Percentiles rank a stretch among this genome's conserved stretches.
These are phyloP conservation scores for Pygoscelis antarcticus DNA, from an alignment of 2,113 vertebrate species.

Conservation along the genomic window DNA sequence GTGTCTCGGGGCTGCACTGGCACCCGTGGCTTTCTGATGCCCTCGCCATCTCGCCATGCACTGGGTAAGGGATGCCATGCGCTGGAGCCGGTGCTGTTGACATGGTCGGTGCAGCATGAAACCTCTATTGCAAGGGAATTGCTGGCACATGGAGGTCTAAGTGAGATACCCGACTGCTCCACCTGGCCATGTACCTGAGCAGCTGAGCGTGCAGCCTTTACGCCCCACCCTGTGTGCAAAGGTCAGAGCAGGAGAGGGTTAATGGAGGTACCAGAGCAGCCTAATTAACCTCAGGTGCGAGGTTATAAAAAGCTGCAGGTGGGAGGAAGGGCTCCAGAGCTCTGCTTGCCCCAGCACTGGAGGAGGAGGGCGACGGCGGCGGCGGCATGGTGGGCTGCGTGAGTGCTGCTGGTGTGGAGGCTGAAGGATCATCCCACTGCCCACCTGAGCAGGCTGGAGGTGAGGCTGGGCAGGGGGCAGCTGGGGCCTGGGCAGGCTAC, in stretches of 20 bases:
- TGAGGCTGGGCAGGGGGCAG: background rate
- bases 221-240: background rate
- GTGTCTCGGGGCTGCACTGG: rapidly evolving
- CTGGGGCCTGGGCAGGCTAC: background rate
- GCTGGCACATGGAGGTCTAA: background rate
- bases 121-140: background rate
- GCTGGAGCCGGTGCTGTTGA: background rate
- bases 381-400: rapidly evolving
- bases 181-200: background rate
- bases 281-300: background rate
- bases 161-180: background rate
- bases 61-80: rapidly evolving
- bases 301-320: background rate
- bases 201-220: background rate
- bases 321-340: background rate
- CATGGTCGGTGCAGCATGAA: background rate
- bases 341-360: background rate
- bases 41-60: rapidly evolving
- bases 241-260: background rate
- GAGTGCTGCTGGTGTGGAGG: background rate
- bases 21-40: rapidly evolving
- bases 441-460: background rate
- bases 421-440: background rate
- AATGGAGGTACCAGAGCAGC: background rate
- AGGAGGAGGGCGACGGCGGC: no score